Conservation (phyloP, 2,888 invertebrate species). For the Nipponacmea schrenckii region DNA sequence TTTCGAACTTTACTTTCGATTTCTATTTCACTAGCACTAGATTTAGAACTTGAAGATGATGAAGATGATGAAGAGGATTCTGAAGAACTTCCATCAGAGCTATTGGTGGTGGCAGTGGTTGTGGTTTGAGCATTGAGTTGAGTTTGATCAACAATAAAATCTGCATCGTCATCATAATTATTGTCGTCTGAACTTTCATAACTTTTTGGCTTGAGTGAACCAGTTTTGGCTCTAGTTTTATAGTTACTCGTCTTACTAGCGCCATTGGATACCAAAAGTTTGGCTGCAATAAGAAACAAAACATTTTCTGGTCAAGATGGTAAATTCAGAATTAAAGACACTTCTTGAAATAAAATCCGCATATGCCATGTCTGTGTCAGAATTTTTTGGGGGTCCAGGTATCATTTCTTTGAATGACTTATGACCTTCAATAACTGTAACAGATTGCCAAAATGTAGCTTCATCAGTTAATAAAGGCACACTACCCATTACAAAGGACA, state of each 20-base stretch:
- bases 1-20: slow-evolving; percentile 9
- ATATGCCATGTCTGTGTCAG: no score
- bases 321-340: no score
- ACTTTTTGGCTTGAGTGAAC: slow-evolving; percentile 14
- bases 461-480: no score
- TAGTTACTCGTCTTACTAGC: neutral
- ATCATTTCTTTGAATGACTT: no score
- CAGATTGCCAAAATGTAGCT: no score
- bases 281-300: neutral
- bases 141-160: slow-evolving; percentile 1
- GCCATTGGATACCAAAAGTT: neutral
- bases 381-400: no score
- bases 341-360: no score
- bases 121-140: neutral
- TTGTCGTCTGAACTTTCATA: slow-evolving; percentile 30
- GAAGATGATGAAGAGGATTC: slow-evolving; percentile 24
- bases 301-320: no score
- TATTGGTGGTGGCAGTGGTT: neutral
- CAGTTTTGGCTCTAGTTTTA: slow-evolving; percentile 18
- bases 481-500: no score
- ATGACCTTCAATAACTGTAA: no score
- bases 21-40: slow-evolving; percentile 24
- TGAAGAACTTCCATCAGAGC: slow-evolving; percentile 4
- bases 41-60: slow-evolving; percentile 10
- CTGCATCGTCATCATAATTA: slow-evolving; percentile 23